Percentiles rank a stretch among this genome's conserved stretches.
phyloP scores from a whole-genome alignment of 2,888 invertebrate genomes.

The Ichneumon xanthorius region DNA sequence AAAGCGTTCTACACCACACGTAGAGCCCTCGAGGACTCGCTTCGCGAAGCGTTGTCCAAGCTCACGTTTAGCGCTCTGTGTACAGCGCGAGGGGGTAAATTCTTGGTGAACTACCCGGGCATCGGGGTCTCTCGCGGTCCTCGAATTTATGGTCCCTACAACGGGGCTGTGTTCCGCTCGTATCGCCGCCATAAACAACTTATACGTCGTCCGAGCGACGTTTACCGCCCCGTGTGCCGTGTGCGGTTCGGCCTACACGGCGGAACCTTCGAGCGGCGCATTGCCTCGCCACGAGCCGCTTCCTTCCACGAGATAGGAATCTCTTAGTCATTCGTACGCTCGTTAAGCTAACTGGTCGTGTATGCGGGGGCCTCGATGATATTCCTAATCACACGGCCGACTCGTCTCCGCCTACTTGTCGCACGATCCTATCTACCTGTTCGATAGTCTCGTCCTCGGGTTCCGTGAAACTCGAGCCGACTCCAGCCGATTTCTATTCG shows the following conservation, averaged over 20 bases:
- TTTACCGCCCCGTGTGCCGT: slow-evolving; percentile 71
- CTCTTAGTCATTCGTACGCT: slow-evolving; percentile 77
- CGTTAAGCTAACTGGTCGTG: slow-evolving; percentile 77
- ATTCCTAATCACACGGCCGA: slow-evolving; percentile 73
- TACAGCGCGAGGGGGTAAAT: slow-evolving; percentile 50
- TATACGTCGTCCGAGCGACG: slow-evolving; percentile 72
- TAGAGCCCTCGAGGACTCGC: slow-evolving; percentile 19
- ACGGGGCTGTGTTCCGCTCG: slow-evolving; percentile 63
- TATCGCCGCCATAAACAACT: slow-evolving; percentile 80
- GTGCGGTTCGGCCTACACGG: slow-evolving; percentile 65
- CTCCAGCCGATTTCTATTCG: background rate
- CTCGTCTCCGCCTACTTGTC: slow-evolving; percentile 24
- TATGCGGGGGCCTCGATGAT: slow-evolving; percentile 69
- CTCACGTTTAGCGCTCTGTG: slow-evolving; percentile 5
- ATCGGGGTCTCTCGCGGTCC: slow-evolving; percentile 34
- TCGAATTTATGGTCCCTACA: slow-evolving; percentile 63
- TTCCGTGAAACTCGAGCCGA: slow-evolving; percentile 1
- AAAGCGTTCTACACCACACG: background rate
- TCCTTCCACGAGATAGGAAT: slow-evolving; percentile 73
- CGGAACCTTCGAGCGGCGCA: slow-evolving; percentile 59
- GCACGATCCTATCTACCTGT: background rate
- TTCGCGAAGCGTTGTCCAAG: background rate
- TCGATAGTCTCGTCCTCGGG: background rate
- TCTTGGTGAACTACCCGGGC: slow-evolving; percentile 55
- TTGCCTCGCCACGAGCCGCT: background rate